Evolutionary conservation across 1,140 invertebrate species (phyloP), one percentile per base, ranked within the genome.

Genomic region (Bombus terrestris): DNA sequence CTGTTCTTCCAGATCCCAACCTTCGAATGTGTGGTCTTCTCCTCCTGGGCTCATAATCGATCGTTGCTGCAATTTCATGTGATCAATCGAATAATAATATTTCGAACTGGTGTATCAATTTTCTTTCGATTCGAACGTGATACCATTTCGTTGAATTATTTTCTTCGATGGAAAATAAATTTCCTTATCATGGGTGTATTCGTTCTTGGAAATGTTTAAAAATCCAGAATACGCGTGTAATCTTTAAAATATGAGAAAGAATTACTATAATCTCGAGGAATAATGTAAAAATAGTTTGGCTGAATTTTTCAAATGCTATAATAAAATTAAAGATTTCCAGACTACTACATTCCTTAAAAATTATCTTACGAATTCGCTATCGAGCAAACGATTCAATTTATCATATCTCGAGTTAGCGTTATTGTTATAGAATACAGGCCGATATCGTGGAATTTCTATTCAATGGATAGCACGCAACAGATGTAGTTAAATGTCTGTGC

Each of bases 31-130:
- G 57, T 18, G 15, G 47, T 57, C 66, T 37, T 41, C 59, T 79
- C 41, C 22, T 22, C 39, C 41, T 35, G 53, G 6, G 15, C 39
- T 72, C 32, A 41, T 84, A 78, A 69, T 83, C 59, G 73, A 41
- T 28, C 35, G 43, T 32, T 15, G 28, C 25, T 18, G 37, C 43
- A 18, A 53, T 53, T 53, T 53, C 47, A 53, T 22, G 47, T 8
- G 47, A 53, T 22, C 28, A 28, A 76, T 83, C 22, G 32, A 35
- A 78, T 69, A 69, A 37, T 53, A 73, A 22, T 53, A 32, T 57
- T 2, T 18, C 18, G 0, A 18, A 10, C 22, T 4, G 13, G 15
- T 25, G 18, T 57, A 32, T 69, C 9, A 28, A 72, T 72, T 39
- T 32, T 41, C 35, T 32, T 15, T 32, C 28, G 1, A 25, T 32